Evolutionary conservation across 2,797 vertebrate species (phyloP), one percentile per base, ranked within the genome.

Genomic region (Adrianichthys oophorus): DNA sequence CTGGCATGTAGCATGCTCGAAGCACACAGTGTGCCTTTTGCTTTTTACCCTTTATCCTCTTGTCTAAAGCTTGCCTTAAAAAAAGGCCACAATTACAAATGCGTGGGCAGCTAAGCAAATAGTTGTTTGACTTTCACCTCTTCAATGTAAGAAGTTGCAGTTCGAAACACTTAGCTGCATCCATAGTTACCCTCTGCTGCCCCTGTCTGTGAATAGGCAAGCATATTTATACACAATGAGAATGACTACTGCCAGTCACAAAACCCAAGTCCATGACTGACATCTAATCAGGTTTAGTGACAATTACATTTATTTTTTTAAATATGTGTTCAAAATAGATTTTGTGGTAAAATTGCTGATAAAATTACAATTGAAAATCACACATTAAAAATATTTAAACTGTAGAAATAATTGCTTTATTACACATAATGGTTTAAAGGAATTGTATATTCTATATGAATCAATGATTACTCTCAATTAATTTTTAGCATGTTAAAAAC

Each of bases 41-140:
- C 80, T 74, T 75, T 21, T 83, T 65, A 81, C 76, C 70, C 80
- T 82, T 84, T 81, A 82, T 70, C 80, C 72, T 47, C 69, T 85
- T 84, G 72, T 84, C 76, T 79, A 80, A 86, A 76, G 3, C 57
- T 69, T 68, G 62, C 63, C 68, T 68, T 75, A 78, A 84, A 69
- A 84, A 55, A 72, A 62, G 67, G 72, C 62, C 48, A 19, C 56
- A 0, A 47, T 76, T 76, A 61, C 72, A 68, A 70, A 62, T 54
- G 73, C 17, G 59, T 75, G 24, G 82, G 76, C 68, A 65, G 65
- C 44, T 66, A 19, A 56, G 61, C 73, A 83, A 87, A 79, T 18
- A 84, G 46, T 13, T 4, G 17, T 17, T 63, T 68, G 65, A 74
- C 78, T 80, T 65, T 65, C 56, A 68, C 17, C 56, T 66, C 52